Evolutionary conservation across 2,797 vertebrate genomes (phyloP).

Genomic region (Rachycentron canadum): DNA sequence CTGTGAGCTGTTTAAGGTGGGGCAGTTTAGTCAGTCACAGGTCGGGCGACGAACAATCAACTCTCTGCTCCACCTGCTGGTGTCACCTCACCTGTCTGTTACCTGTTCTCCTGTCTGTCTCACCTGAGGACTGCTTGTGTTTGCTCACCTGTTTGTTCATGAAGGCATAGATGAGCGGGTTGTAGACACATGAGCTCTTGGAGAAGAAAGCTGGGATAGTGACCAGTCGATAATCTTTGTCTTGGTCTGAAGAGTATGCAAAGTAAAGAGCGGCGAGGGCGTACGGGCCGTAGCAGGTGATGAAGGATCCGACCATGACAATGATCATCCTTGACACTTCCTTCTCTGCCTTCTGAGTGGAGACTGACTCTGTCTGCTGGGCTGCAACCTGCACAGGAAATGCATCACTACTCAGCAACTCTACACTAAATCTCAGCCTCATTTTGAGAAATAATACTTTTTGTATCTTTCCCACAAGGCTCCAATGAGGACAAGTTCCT

Average conservation of each 20-base stretch:
- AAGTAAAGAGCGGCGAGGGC: conserved; percentile 62
- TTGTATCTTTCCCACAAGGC: too few species aligned
- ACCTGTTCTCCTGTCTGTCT: neutral
- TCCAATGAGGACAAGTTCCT: too few species aligned
- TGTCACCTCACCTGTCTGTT: too few species aligned
- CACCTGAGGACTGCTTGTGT: neutral
- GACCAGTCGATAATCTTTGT: conserved; percentile 75
- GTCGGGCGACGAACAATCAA: too few species aligned
- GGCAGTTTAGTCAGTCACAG: too few species aligned
- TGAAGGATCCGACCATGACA: conserved; percentile 75
- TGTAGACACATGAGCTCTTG: conserved; percentile 79
- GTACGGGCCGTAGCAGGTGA: conserved; percentile 73
- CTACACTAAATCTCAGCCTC: too few species aligned
- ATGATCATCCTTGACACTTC: conserved; percentile 79
- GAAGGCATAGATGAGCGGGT: conserved; percentile 78
- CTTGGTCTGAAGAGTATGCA: conserved; percentile 13
- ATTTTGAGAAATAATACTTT: too few species aligned
- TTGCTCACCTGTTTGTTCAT: conserved; percentile 81
- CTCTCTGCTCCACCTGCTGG: too few species aligned
- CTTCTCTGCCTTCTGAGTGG: conserved; percentile 81
- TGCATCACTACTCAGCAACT: too few species aligned
- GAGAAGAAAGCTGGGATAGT: conserved; percentile 76
- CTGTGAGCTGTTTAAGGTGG: too few species aligned
- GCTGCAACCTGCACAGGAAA: conserved; percentile 69
- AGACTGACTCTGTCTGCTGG: conserved; percentile 76